Percentiles rank a stretch among this genome's conserved stretches.
phyloP scores from a whole-genome alignment of 1,140 invertebrate species.

The Bradynema listronoti region DNA sequence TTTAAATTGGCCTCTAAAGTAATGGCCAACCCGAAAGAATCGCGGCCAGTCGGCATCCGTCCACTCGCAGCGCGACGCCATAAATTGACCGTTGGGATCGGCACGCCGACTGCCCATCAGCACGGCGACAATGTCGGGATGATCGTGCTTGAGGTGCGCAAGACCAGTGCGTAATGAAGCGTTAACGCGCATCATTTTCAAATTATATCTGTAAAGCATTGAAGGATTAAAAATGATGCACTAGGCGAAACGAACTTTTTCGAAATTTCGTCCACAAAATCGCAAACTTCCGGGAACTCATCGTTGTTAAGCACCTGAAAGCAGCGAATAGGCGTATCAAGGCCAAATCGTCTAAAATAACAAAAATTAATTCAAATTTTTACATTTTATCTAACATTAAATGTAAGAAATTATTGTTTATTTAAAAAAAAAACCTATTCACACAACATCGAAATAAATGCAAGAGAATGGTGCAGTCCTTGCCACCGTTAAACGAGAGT shows the following conservation, averaged over 20 bases:
- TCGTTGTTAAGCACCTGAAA: constrained; percentile 23
- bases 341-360: constrained; percentile 24
- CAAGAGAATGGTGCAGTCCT: constrained; percentile 69
- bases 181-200: constrained; percentile 28
- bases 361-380: background rate
- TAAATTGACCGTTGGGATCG: constrained; percentile 36
- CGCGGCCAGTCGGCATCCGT: constrained; percentile 40
- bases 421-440: constrained; percentile 18
- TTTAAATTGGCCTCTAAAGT: no score
- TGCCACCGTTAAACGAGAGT: constrained; percentile 85
- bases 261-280: constrained; percentile 23
- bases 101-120: constrained; percentile 36
- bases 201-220: constrained; percentile 30
- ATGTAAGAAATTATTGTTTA: constrained; percentile 1
- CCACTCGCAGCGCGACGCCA: constrained; percentile 38
- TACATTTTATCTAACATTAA: background rate
- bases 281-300: constrained; percentile 23
- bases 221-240: constrained; percentile 26
- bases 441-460: constrained; percentile 34
- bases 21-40: constrained; percentile 39
- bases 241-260: constrained; percentile 12
- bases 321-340: constrained; percentile 10
- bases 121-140: constrained; percentile 35
- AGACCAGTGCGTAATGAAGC: constrained; percentile 28
- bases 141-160: constrained; percentile 19